Conservation (phyloP, 2,888 invertebrate species). For the Eledone cirrhosa region DNA sequence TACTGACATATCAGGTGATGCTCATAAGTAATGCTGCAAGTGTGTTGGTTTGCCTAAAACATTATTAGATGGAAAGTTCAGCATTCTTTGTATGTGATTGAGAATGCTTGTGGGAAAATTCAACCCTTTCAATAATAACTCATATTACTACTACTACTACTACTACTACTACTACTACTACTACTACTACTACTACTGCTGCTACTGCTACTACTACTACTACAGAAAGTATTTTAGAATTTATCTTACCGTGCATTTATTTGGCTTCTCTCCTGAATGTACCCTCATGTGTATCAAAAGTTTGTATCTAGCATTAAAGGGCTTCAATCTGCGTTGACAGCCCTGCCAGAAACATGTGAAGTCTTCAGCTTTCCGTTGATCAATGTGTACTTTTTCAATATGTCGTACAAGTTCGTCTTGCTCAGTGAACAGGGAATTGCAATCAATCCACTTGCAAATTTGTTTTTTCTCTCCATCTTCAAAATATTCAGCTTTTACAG, state of each 20-base stretch:
- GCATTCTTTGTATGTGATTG: too few species aligned
- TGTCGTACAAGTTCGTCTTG: conserved; percentile 65
- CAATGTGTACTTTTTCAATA: conserved; percentile 66
- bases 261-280: conserved; percentile 66
- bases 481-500: conserved; percentile 36
- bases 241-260: conserved; percentile 65
- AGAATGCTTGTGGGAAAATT: too few species aligned
- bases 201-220: too few species aligned
- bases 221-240: background rate
- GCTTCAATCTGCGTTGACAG: conserved; percentile 62
- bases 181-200: background rate
- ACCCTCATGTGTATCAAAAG: conserved; percentile 67
- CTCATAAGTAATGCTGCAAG: too few species aligned
- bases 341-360: conserved; percentile 66
- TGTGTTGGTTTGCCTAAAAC: too few species aligned
- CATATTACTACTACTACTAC: background rate
- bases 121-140: too few species aligned
- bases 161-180: conserved; percentile 7
- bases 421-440: conserved; percentile 59
- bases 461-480: conserved; percentile 54
- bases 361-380: conserved; percentile 65
- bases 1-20: too few species aligned
- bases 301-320: conserved; percentile 67
- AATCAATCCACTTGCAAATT: conserved; percentile 65
- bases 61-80: too few species aligned